Base-by-base conservation (phyloP, 2,888 invertebrate genomes). In the Odontocolon sp. region DNA sequence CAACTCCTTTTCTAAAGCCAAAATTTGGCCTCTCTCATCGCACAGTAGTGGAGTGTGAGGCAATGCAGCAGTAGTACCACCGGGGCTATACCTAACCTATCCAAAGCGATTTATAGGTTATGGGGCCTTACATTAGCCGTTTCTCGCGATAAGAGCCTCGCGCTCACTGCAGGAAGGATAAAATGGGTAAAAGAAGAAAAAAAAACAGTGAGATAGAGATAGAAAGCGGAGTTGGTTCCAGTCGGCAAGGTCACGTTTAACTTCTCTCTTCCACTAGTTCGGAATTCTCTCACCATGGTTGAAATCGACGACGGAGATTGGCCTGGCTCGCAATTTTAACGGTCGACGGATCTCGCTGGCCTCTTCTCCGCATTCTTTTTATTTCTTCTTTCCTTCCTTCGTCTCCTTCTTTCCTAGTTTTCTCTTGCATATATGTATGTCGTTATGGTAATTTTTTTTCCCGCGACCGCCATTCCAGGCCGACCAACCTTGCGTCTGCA, bases 401-500 rank as follows among this genome's bases (percentile, higher is more conserved):
- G 73, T 64, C 52, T 52, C 80, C 80, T 52, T 74, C 42, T 59
- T 74, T 50, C 59, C 71, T 66, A 54, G 77, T 36, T 57, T 52
- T 31, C 81, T 84, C 78, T 69, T 86, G 81, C 83, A 85, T 85
- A 83, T 85, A 85, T 86, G 84, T 82, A 86, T 86, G 85, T 86
- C 83, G 84, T 86, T 86, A 86, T 86, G 86, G 83, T 86, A 86
- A 86, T 86, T 81, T 63, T 68, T 81, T 81, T 80, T 72, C 78
- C 64, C 75, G 45, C 52, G 57, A 42, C 40, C 45, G 33, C 68
- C 74, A 66, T 77, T 70, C 36, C 54, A 47, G 18, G 64, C 63
- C 42, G 26, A 68, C 57, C 59, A 28, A 47, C 42, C 66, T 72
- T 63, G 52, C 42, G 45, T 42, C 38, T 57, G 40, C 54, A 61